Evolutionary conservation across 2,797 vertebrate species (phyloP).

Genomic region (Lepilemur septentrionalis): DNA sequence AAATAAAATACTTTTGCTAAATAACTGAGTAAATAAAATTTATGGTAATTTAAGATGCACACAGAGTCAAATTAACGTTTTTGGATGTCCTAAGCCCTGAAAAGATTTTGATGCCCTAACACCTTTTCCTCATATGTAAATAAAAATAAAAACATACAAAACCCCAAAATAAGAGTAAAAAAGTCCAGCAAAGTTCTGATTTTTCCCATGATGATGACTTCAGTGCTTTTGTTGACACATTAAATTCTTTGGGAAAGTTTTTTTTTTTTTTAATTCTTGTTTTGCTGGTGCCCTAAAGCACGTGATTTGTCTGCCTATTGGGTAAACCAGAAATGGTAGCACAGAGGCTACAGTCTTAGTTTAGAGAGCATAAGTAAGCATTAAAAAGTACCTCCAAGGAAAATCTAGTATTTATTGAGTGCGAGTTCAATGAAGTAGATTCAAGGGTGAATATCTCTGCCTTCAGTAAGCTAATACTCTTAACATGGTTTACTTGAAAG

Average conservation of each 20-base stretch:
- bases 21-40: slow-evolving; percentile 39
- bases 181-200: background rate
- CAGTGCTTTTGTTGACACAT: slow-evolving; percentile 32
- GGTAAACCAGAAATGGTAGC: slow-evolving; percentile 25
- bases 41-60: slow-evolving; percentile 20
- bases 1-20: slow-evolving; percentile 44
- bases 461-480: slow-evolving; percentile 13
- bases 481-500: background rate
- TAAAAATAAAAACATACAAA: slow-evolving; percentile 33
- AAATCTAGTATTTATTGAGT: slow-evolving; percentile 32
- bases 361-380: background rate
- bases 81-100: background rate
- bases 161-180: background rate
- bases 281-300: slow-evolving; percentile 4
- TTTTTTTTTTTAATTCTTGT: background rate
- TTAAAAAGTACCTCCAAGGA: background rate
- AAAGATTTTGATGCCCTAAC: slow-evolving; percentile 22
- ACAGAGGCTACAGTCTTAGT: slow-evolving; percentile 2
- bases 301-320: background rate
- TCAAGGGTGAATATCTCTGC: background rate
- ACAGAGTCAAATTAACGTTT: slow-evolving; percentile 50
- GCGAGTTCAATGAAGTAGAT: slow-evolving; percentile 17
- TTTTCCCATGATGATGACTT: slow-evolving; percentile 9
- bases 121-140: background rate
- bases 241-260: background rate